phyloP scores from a whole-genome alignment of 2,113 vertebrate species.

The Aptenodytes patagonicus region DNA sequence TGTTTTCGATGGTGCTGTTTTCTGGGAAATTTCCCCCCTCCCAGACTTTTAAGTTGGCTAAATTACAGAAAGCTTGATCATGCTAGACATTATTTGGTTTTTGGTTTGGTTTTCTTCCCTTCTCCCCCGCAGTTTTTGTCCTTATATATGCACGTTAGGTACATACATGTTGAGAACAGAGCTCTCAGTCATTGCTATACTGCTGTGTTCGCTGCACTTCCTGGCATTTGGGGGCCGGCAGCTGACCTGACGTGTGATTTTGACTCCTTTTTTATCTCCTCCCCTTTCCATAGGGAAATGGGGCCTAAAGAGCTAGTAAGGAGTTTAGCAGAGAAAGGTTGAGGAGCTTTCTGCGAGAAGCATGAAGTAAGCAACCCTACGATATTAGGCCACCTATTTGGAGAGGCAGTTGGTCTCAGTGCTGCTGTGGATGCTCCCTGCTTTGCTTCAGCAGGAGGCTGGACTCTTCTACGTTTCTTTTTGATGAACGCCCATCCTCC shows the following conservation, averaged over 20 bases:
- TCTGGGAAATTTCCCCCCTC: not conserved
- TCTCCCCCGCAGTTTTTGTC: not conserved
- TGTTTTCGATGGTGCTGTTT: not conserved
- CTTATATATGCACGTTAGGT: not conserved
- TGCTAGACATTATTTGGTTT: rapidly evolving
- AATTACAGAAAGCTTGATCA: not conserved
- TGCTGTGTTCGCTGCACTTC: not conserved
- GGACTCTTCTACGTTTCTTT: not conserved
- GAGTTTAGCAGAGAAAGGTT: not conserved
- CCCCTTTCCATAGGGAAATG: not conserved
- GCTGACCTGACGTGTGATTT: not conserved
- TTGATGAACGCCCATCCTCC: not conserved
- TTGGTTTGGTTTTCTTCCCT: not conserved
- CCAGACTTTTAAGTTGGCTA: not conserved
- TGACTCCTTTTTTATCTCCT: not conserved
- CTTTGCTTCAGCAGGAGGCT: not conserved
- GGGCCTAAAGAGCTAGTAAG: not conserved
- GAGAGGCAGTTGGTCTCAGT: not conserved
- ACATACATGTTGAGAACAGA: not conserved
- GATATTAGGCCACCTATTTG: not conserved
- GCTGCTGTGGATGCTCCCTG: not conserved
- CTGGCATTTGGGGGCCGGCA: not conserved
- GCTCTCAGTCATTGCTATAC: not conserved
- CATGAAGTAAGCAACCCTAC: not conserved
- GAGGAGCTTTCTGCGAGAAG: not conserved